Conservation (phyloP, 92 coral and sea anemone genomes). For the Siderastrea siderea region DNA sequence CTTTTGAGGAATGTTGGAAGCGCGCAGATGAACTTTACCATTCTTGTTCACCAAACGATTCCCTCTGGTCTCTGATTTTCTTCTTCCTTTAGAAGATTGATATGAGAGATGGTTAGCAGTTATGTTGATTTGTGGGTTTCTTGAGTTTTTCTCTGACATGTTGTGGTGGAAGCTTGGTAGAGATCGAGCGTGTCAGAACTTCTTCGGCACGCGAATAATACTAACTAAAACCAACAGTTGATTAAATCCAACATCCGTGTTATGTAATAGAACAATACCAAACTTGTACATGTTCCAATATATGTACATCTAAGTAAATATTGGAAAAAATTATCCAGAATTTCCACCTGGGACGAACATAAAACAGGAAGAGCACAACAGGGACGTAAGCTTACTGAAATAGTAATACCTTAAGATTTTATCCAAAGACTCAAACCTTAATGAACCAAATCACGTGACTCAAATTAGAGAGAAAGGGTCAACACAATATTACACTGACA, state of each 20-base stretch:
- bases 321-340: neutral
- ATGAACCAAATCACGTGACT: no score
- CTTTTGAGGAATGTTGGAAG: constrained; percentile 81
- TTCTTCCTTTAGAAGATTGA: constrained; percentile 2
- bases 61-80: constrained; percentile 9
- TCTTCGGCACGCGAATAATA: neutral
- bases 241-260: neutral
- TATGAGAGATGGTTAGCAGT: constrained; percentile 26
- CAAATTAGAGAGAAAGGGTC: neutral
- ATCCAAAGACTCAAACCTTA: no score
- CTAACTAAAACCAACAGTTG: neutral
- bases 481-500: neutral
- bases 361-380: neutral
- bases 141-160: constrained; percentile 23
- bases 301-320: neutral
- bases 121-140: constrained; percentile 12
- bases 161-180: neutral
- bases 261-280: neutral
- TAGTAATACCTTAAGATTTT: no score
- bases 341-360: neutral
- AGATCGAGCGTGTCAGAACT: neutral
- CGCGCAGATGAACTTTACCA: constrained; percentile 76
- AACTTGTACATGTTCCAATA: neutral
- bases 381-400: neutral
- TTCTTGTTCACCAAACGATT: constrained; percentile 80